Evolutionary conservation across 2,888 invertebrate species (phyloP), one percentile per base, ranked within the genome.

Genomic region (Heliconius hortense): DNA sequence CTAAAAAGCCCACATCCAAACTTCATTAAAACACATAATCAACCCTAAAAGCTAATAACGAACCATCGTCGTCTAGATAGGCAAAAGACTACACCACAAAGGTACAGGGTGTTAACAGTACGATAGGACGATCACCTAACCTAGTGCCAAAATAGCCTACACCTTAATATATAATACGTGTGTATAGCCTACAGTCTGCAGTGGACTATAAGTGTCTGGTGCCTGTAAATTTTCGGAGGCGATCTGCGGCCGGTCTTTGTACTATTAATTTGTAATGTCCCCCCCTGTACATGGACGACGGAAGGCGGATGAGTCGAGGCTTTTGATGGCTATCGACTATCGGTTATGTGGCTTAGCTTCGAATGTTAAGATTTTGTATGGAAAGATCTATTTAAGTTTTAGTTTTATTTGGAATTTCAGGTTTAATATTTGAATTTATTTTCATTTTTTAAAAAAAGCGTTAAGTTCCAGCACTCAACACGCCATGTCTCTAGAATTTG

Each of bases 261-360:
- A 90, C 93, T 92, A 93, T 94, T 93, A 93, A 94, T 94, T 93
- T 92, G 93, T 94, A 93, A 94, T 94, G 93, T 89, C 90, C 88
- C 90, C 91, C 90, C 84, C 82, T 59, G 84, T 83, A 80, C 83
- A 88, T 85, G 81, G 80, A 87, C 83, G 79, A 80, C 81, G 78
- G 81, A 78, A 82, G 77, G 78, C 79, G 83, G 88, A 87, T 85
- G 84, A 80, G 85, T 88, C 87, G 81, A 79, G 80, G 77, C 78
- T 78, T 79, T 79, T 77, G 78, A 77, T 78, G 75, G 63, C 73
- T 63, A 78, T 79, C 77, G 77, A 77, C 77, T 74, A 74, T 79
- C 77, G 76, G 77, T 74, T 76, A 67, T 70, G 62, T 79, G 66
- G 76, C 75, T 75, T 75, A 77, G 71, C 26, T 71, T 39, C 39